Evolutionary conservation across 2,113 vertebrate species (phyloP).

Genomic region (Telmatochromis sp.): DNA sequence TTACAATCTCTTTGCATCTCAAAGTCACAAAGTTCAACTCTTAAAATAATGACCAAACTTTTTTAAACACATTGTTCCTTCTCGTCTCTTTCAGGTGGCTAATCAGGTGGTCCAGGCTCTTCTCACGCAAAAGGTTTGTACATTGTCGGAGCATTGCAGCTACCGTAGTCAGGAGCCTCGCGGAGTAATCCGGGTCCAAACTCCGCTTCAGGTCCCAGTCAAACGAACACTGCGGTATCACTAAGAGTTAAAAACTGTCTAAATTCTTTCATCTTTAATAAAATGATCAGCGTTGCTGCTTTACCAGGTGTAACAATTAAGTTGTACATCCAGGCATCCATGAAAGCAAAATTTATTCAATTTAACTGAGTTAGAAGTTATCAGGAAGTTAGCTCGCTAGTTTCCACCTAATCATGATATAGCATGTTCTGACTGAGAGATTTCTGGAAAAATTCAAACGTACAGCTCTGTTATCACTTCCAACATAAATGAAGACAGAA

Average conservation of each 20-base stretch:
- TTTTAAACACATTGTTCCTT: background rate
- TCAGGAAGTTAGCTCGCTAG: background rate
- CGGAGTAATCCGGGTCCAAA: background rate
- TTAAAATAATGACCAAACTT: background rate
- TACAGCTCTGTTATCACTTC: background rate
- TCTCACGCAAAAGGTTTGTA: slow-evolving; percentile 87
- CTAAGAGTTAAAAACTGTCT: background rate
- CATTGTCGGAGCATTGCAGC: background rate
- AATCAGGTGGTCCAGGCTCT: slow-evolving; percentile 92
- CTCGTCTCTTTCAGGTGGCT: slow-evolving; percentile 75
- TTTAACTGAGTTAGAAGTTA: background rate
- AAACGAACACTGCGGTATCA: background rate
- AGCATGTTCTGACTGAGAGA: background rate
- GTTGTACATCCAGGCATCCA: background rate
- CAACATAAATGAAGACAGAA: background rate
- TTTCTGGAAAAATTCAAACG: background rate
- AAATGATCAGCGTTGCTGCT: background rate
- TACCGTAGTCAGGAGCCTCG: background rate
- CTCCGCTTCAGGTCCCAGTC: background rate
- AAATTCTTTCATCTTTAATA: background rate
- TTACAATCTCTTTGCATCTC: background rate
- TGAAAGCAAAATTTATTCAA: background rate
- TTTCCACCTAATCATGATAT: background rate
- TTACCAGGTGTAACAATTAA: background rate
- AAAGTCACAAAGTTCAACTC: background rate